phyloP scores from a whole-genome alignment of 2,888 invertebrate species.

The Syrista parreyssii region DNA sequence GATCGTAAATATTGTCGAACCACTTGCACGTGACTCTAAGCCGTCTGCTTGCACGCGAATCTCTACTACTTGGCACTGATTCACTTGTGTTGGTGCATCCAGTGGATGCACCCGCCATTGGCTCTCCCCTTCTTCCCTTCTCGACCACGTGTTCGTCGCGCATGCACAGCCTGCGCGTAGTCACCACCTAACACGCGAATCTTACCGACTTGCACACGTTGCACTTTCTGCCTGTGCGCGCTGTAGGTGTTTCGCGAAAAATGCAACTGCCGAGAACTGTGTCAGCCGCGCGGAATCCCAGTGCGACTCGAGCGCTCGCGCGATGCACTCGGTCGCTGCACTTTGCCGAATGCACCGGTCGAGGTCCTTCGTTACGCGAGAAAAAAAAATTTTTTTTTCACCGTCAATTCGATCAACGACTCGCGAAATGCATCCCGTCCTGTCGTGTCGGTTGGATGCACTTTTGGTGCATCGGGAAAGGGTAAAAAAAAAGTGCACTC shows the following conservation, averaged over 20 bases:
- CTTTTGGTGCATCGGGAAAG: neutral
- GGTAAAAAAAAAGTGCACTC: neutral
- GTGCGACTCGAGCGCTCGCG: neutral
- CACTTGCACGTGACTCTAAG: neutral
- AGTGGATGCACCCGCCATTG: too few species aligned
- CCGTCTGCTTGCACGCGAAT: neutral
- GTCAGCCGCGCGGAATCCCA: neutral
- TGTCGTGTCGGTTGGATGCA: neutral
- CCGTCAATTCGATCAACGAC: too few species aligned
- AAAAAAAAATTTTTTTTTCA: too few species aligned
- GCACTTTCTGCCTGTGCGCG: neutral
- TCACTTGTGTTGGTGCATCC: too few species aligned
- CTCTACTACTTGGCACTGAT: neutral
- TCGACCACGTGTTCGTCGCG: too few species aligned
- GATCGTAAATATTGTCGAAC: neutral
- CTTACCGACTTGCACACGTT: too few species aligned
- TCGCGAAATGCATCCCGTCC: too few species aligned
- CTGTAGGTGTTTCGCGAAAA: neutral
- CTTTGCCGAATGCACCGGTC: too few species aligned
- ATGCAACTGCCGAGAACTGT: neutral
- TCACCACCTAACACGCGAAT: too few species aligned
- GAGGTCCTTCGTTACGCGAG: too few species aligned
- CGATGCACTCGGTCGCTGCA: slow-evolving; percentile 7
- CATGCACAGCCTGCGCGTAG: too few species aligned
- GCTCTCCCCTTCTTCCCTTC: too few species aligned